Conservation (phyloP, 2,797 vertebrate genomes). For the Gallinago nigripennis region DNA sequence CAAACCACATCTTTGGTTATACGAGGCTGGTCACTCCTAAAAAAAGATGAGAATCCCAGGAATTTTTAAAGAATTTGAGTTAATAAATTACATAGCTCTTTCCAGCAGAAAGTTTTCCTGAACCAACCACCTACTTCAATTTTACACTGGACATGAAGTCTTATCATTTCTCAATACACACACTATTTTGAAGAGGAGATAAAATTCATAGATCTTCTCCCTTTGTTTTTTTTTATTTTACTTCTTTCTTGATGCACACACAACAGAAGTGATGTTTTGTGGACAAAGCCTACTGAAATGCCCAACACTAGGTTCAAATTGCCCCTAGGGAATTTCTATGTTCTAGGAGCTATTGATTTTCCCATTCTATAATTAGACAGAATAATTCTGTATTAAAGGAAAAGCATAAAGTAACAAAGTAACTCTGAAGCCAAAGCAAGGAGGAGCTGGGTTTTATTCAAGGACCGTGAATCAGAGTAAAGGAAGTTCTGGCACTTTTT, state of each 20-base stretch:
- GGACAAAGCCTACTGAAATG: not conserved
- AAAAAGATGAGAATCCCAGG: not conserved
- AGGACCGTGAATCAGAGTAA: not conserved
- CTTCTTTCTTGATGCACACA: not conserved
- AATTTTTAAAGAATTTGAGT: not conserved
- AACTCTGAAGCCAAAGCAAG: not conserved
- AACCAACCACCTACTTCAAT: not conserved
- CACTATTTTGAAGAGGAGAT: not conserved
- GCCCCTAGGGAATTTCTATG: not conserved
- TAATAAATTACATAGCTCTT: not conserved
- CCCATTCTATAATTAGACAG: not conserved
- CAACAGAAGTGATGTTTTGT: not conserved
- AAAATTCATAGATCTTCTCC: not conserved
- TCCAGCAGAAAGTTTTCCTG: not conserved
- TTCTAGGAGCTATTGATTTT: not conserved
- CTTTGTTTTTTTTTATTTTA: not conserved
- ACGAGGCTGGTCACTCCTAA: slow-evolving; percentile 90
- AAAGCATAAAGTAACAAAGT: not conserved
- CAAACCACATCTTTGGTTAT: slow-evolving; percentile 99
- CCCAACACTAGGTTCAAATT: not conserved
- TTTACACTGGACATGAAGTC: not conserved
- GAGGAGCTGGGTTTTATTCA: not conserved
- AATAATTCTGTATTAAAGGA: not conserved
- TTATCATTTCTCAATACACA: not conserved
- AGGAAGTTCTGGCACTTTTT: not conserved